These are phyloP conservation scores for Botia kubotai DNA, from an alignment of 2,797 vertebrate species.

Conservation along the genomic window DNA sequence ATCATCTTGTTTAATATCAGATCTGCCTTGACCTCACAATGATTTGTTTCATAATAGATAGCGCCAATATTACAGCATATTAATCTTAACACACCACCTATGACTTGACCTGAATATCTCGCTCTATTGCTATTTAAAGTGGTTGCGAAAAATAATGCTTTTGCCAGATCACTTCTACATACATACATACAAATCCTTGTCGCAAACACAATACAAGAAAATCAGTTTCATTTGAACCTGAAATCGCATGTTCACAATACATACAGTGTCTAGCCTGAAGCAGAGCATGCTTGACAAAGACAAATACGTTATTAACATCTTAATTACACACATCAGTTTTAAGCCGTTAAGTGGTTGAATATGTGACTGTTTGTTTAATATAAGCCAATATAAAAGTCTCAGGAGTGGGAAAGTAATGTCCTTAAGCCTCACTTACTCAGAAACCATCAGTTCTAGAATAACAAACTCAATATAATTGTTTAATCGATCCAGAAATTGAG, in stretches of 20 bases:
- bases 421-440: slow-evolving; percentile 9
- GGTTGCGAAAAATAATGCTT: not conserved
- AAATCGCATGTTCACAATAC: not conserved
- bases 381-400: not conserved
- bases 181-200: not conserved
- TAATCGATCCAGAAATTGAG: slow-evolving; percentile 17
- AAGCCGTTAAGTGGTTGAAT: not conserved
- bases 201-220: too few species aligned
- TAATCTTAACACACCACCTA: not conserved
- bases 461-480: slow-evolving; percentile 39
- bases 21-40: slow-evolving; percentile 7
- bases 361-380: not conserved
- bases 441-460: not conserved
- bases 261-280: not conserved
- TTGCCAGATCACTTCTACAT: not conserved
- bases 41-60: slow-evolving; percentile 26
- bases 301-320: not conserved
- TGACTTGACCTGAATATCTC: not conserved
- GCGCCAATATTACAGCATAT: not conserved
- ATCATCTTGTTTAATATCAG: slow-evolving; percentile 13
- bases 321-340: not conserved
- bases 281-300: not conserved
- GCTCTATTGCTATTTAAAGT: not conserved
- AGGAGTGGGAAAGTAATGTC: not conserved
- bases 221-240: too few species aligned